Evolutionary conservation across 2,797 vertebrate genomes (phyloP).

Genomic region (Fratercula arctica): DNA sequence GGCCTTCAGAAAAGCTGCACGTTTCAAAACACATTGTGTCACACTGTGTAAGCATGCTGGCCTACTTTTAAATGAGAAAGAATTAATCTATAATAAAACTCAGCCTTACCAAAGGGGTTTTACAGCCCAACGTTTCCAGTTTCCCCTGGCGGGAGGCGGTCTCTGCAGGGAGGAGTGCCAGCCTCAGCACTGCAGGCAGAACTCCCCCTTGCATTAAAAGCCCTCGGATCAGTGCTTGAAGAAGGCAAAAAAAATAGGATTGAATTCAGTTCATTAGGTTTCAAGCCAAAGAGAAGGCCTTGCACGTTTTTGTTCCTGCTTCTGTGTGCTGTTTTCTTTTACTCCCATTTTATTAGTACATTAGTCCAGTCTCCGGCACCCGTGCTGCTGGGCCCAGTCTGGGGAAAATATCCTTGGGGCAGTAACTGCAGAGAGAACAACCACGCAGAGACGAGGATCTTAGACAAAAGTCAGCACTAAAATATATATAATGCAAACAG

Average conservation of each 20-base stretch:
- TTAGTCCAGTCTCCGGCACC: background rate
- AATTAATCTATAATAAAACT: background rate
- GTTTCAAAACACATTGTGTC: rapidly evolving
- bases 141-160: background rate
- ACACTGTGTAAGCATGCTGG: background rate
- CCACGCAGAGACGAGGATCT: background rate
- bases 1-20: background rate
- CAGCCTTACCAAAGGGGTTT: background rate
- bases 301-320: background rate
- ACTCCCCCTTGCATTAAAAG: background rate
- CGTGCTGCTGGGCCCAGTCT: background rate
- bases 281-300: background rate
- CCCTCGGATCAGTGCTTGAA: background rate
- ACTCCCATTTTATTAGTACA: background rate
- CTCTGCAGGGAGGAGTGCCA: background rate
- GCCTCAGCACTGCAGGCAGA: background rate
- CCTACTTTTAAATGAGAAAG: background rate
- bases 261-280: background rate
- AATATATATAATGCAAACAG: background rate
- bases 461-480: background rate
- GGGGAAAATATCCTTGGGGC: background rate
- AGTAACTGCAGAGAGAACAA: background rate
- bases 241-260: background rate
- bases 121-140: background rate
- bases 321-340: background rate